Evolutionary conservation across 2,888 invertebrate genomes (phyloP).

Genomic region (Rhaphigaster nebulosa): DNA sequence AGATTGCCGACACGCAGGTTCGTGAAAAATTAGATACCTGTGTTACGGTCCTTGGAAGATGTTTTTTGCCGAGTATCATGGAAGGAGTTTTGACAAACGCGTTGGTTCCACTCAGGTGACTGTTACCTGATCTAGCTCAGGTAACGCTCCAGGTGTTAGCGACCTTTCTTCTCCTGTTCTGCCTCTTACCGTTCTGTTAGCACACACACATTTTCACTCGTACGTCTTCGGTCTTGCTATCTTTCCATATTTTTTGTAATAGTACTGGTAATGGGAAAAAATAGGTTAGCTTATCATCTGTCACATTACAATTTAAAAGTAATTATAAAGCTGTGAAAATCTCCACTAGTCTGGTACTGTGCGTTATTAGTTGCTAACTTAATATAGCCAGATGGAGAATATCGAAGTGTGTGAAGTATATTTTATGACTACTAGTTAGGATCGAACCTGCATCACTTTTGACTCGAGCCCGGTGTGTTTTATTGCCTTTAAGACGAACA

Average conservation of each 20-base stretch:
- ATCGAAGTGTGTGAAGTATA: too few relatives aligned
- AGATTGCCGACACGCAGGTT: neutral
- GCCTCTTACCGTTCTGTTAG: neutral
- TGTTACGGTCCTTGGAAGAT: neutral
- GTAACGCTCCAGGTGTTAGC: neutral
- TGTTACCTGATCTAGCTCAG: neutral
- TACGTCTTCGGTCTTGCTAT: too few relatives aligned
- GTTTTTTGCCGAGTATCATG: neutral
- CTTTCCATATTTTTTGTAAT: neutral
- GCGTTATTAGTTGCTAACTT: too few relatives aligned
- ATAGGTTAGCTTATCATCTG: neutral
- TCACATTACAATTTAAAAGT: too few relatives aligned
- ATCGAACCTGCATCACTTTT: too few relatives aligned
- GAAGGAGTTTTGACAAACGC: neutral
- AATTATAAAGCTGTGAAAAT: too few relatives aligned
- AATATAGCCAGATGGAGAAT: too few relatives aligned
- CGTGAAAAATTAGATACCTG: neutral
- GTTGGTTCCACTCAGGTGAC: neutral
- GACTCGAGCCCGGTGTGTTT: too few relatives aligned
- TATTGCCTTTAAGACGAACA: too few relatives aligned
- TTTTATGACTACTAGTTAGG: too few relatives aligned
- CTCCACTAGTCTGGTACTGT: too few relatives aligned
- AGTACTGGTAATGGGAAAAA: neutral
- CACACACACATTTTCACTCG: too few relatives aligned
- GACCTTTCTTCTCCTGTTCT: neutral